Evolutionary conservation across 2,797 vertebrate species (phyloP).

Genomic region (Peromyscus aztecus): DNA sequence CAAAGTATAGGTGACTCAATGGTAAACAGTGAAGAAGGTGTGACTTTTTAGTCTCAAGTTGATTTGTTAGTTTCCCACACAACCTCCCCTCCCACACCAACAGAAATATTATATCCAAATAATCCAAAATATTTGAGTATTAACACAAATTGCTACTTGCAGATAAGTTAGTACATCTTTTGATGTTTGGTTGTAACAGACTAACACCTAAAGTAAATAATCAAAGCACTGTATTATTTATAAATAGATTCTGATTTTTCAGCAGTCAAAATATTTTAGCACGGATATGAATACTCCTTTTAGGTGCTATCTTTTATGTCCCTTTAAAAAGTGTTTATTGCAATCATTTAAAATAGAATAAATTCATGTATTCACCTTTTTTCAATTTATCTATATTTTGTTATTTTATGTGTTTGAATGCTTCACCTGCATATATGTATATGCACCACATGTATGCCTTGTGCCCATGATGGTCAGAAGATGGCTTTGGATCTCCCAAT

Average conservation of each 20-base stretch:
- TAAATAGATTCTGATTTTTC: constrained; percentile 58
- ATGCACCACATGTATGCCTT: not conserved
- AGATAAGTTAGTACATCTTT: constrained; percentile 24
- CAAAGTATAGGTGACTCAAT: not conserved
- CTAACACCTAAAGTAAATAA: constrained; percentile 57
- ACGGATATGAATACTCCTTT: constrained; percentile 63
- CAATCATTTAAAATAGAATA: constrained; percentile 65
- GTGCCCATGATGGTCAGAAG: not conserved
- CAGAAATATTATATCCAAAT: constrained; percentile 42
- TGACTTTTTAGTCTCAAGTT: not conserved
- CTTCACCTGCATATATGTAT: not conserved
- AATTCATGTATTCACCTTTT: constrained; percentile 56
- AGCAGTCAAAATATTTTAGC: constrained; percentile 66
- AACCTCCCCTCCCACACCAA: not conserved
- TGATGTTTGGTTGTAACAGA: constrained; percentile 8
- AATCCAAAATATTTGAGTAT: constrained; percentile 42
- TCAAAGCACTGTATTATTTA: constrained; percentile 56
- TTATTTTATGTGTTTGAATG: not conserved
- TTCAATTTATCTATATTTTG: not conserved
- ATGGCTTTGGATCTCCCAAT: not conserved
- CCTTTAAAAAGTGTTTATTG: constrained; percentile 52
- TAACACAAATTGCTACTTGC: constrained; percentile 12
- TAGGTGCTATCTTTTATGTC: constrained; percentile 62
- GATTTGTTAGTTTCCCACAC: not conserved
- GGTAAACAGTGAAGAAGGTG: not conserved